A percentile compares a stretch with the other conserved stretches of the same genome.
phyloP scores from a whole-genome alignment of 1,140 invertebrate genomes.

The Bombus difficillimus region DNA sequence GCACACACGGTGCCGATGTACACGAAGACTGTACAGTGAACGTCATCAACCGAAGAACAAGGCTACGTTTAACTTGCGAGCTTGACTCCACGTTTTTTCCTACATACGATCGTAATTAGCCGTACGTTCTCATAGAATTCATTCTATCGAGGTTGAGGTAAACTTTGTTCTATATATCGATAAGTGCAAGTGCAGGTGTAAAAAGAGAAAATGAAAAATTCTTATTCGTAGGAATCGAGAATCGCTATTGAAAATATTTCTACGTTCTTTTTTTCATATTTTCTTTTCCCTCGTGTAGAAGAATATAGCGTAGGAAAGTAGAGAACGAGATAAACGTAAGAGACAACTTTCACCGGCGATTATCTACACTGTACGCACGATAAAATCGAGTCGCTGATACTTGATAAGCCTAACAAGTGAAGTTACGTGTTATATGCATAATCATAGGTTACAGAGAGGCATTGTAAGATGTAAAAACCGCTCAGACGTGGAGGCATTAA shows the following conservation, averaged over 20 bases:
- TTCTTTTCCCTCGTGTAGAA: not conserved
- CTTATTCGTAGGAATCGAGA: not conserved
- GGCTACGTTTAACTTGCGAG: conserved; percentile 30
- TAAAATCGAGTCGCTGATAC: conserved; percentile 20
- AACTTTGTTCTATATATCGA: not conserved
- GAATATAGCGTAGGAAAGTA: not conserved
- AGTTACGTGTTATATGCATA: conserved; percentile 12
- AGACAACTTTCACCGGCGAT: conserved; percentile 30
- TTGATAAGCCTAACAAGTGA: not conserved
- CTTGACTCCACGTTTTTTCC: conserved; percentile 17
- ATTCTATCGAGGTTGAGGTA: not conserved
- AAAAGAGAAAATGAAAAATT: conserved; percentile 9
- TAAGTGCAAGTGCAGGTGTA: not conserved
- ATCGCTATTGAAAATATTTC: not conserved
- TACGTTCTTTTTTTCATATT: not conserved
- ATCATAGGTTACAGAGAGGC: not conserved
- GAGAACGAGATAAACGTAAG: not conserved
- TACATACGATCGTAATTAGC: not conserved
- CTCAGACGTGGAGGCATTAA: not conserved
- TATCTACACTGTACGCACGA: conserved; percentile 8
- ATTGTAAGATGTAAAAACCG: not conserved
- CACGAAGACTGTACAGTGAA: conserved; percentile 8
- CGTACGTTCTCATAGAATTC: not conserved
- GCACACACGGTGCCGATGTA: not conserved
- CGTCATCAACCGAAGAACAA: conserved; percentile 39